Evolutionary conservation across 2,888 invertebrate species (phyloP).

Genomic region (Conus canariensis): DNA sequence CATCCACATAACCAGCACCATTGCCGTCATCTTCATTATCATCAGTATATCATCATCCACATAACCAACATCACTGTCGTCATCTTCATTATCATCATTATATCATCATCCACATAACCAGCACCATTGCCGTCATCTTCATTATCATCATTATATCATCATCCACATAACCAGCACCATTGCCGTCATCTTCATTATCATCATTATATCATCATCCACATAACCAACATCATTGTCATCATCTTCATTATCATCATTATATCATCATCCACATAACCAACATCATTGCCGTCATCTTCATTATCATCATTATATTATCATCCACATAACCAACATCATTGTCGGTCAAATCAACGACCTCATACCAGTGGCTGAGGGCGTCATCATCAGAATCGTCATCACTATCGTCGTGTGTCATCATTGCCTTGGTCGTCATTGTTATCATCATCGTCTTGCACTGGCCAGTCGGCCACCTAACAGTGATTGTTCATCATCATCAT

Average conservation of each 20-base stretch:
- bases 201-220: neutral
- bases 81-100: constrained; percentile 6
- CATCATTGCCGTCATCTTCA: neutral
- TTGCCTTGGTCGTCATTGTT: neutral
- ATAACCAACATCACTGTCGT: neutral
- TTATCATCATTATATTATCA: constrained; percentile 6
- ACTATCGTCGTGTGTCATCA: neutral
- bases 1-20: neutral
- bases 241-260: constrained; percentile 13
- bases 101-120: neutral
- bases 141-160: constrained; percentile 9
- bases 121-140: neutral
- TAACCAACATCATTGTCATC: neutral
- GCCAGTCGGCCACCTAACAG: no score
- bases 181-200: neutral
- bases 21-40: neutral
- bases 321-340: neutral
- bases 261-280: neutral
- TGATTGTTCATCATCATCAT: neutral
- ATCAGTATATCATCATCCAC: neutral
- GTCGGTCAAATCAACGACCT: neutral
- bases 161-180: neutral
- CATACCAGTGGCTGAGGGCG: neutral
- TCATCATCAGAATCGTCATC: neutral
- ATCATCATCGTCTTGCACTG: neutral